A percentile compares a stretch with the other conserved stretches of the same genome.
These are phyloP conservation scores for Mus spicilegus DNA, from an alignment of 2,113 vertebrate genomes.

Conservation along the genomic window DNA sequence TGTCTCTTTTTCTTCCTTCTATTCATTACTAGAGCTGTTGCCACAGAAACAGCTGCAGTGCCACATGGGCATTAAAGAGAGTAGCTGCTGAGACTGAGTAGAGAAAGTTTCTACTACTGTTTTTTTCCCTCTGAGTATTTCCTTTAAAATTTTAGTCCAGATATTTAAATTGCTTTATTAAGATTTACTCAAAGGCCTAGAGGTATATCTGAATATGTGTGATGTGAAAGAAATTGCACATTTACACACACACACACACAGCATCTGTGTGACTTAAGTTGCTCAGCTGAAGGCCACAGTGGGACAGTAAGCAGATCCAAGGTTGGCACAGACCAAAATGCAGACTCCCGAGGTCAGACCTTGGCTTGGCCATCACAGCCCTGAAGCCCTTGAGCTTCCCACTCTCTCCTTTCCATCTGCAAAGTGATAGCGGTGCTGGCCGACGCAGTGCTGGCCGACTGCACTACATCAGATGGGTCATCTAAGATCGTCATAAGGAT, in stretches of 20 bases:
- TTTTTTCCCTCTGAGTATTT: background rate
- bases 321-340: background rate
- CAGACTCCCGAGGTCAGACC: background rate
- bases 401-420: accelerated
- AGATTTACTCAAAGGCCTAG: background rate
- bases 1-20: background rate
- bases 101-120: background rate
- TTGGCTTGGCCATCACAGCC: accelerated
- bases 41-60: background rate
- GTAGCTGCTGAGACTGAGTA: background rate
- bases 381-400: accelerated
- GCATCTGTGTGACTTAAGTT: accelerated
- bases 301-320: background rate
- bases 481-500: accelerated
- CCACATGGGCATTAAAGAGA: background rate
- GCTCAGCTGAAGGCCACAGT: background rate
- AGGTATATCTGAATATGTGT: accelerated
- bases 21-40: accelerated
- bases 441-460: accelerated
- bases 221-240: accelerated
- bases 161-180: background rate
- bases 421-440: accelerated
- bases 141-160: background rate
- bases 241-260: too few relatives aligned
- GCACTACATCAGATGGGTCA: background rate